Conservation (phyloP, 2,797 vertebrate genomes). For the Petrocephalus sullivani region DNA sequence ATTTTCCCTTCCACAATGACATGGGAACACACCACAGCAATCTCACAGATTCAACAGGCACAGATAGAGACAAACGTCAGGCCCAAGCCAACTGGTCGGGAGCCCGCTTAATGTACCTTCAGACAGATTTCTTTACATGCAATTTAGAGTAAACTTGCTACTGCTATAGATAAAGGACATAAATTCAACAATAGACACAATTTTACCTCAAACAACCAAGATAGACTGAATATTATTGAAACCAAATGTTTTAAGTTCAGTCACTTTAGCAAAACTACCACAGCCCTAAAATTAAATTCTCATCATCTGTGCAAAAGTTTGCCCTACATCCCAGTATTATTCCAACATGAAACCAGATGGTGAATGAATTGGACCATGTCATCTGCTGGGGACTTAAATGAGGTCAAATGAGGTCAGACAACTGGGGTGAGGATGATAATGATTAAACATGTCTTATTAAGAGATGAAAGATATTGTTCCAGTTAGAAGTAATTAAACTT, state of each 20-base stretch:
- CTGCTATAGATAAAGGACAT: neutral
- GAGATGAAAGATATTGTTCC: slow-evolving; percentile 36
- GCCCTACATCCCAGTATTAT: slow-evolving; percentile 35
- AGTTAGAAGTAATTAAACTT: slow-evolving; percentile 31
- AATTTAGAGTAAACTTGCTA: neutral
- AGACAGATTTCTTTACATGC: neutral
- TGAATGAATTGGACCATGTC: slow-evolving; percentile 34
- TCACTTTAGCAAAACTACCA: slow-evolving; percentile 11
- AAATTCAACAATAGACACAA: neutral
- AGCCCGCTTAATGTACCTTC: neutral
- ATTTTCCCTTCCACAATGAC: slow-evolving; percentile 32
- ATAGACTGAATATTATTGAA: neutral
- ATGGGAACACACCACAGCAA: slow-evolving; percentile 24
- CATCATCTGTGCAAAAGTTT: slow-evolving; percentile 40
- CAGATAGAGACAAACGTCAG: neutral
- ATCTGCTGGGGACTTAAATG: slow-evolving; percentile 41
- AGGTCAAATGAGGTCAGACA: slow-evolving; percentile 35
- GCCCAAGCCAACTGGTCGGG: neutral
- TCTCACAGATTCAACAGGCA: neutral
- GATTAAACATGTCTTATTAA: slow-evolving; percentile 42
- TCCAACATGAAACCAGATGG: slow-evolving; percentile 40
- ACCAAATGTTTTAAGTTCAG: neutral
- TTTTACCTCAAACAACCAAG: neutral
- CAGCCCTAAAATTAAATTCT: slow-evolving; percentile 26
- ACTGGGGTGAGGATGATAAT: slow-evolving; percentile 34